These are phyloP conservation scores for Hassar affinis DNA, from an alignment of 2,113 vertebrate genomes.

Conservation along the genomic window DNA sequence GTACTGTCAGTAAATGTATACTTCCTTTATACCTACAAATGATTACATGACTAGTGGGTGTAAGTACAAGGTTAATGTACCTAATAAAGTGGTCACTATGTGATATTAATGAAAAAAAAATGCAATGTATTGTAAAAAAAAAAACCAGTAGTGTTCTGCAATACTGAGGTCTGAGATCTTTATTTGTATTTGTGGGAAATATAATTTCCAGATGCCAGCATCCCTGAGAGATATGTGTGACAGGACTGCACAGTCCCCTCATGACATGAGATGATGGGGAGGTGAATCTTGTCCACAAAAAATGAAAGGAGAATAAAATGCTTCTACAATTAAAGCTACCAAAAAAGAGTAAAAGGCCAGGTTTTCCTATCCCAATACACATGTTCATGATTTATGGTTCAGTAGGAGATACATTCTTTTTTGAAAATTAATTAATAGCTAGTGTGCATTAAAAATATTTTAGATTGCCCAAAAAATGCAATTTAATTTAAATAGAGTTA, in stretches of 20 bases:
- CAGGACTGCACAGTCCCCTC: conserved; percentile 56
- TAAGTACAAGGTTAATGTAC: not conserved
- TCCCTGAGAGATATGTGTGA: conserved; percentile 71
- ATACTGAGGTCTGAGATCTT: conserved; percentile 52
- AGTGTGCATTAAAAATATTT: not conserved
- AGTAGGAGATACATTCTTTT: not conserved
- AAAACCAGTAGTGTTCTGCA: not conserved
- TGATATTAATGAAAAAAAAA: not conserved
- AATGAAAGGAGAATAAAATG: conserved; percentile 41
- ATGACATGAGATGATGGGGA: conserved; percentile 22
- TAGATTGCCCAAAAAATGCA: conserved; percentile 43
- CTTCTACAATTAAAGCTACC: conserved; percentile 34
- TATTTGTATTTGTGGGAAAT: conserved; percentile 62
- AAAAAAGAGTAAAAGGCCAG: not conserved
- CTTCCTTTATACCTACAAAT: not conserved
- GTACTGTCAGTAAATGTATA: not conserved
- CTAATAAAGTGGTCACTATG: not conserved
- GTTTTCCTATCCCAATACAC: not conserved
- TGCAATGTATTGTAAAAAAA: not conserved
- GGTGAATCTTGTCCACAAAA: conserved; percentile 16
- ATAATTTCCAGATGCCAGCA: conserved; percentile 72
- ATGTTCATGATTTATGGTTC: not conserved
- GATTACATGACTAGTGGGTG: not conserved
- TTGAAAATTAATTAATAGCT: not conserved
- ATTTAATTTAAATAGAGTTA: conserved; percentile 53